A percentile compares a stretch with the other conserved stretches of the same genome.
These are phyloP conservation scores for Aurelia aurita DNA, from an alignment of 30 jellyfish, hydroid and myxozoan genomes.

Conservation along the genomic window DNA sequence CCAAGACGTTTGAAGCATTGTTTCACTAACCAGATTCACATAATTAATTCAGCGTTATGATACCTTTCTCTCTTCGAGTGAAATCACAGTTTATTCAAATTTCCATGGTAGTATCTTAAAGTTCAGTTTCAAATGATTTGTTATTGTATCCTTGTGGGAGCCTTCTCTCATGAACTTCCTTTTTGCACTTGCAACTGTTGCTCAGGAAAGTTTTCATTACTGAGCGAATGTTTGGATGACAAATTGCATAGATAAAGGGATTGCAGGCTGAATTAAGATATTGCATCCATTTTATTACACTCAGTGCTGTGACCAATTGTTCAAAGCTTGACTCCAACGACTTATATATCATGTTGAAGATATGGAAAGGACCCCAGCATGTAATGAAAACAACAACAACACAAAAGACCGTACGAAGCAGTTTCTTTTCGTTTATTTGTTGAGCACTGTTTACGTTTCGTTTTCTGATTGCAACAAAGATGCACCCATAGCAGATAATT, in stretches of 20 bases:
- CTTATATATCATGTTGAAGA: not conserved
- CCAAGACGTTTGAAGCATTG: too few relatives aligned
- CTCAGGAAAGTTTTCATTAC: too few relatives aligned
- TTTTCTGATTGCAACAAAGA: not conserved
- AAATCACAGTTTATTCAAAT: too few relatives aligned
- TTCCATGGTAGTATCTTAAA: too few relatives aligned
- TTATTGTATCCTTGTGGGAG: too few relatives aligned
- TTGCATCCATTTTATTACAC: not conserved
- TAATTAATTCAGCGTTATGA: too few relatives aligned
- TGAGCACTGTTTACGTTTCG: not conserved
- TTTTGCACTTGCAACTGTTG: too few relatives aligned
- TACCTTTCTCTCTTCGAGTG: too few relatives aligned
- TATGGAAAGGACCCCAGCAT: not conserved
- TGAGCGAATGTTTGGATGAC: not conserved
- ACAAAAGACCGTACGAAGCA: not conserved
- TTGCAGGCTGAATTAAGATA: not conserved
- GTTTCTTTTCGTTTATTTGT: not conserved
- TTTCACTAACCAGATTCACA: too few relatives aligned
- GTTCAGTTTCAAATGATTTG: too few relatives aligned
- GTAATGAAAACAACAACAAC: not conserved
- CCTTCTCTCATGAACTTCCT: too few relatives aligned
- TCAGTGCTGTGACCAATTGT: not conserved
- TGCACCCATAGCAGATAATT: not conserved
- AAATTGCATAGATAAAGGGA: slow-evolving; percentile 2
- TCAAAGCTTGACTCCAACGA: not conserved